Base-by-base conservation (phyloP, 1,140 invertebrate species). In the Pantala flavescens region DNA sequence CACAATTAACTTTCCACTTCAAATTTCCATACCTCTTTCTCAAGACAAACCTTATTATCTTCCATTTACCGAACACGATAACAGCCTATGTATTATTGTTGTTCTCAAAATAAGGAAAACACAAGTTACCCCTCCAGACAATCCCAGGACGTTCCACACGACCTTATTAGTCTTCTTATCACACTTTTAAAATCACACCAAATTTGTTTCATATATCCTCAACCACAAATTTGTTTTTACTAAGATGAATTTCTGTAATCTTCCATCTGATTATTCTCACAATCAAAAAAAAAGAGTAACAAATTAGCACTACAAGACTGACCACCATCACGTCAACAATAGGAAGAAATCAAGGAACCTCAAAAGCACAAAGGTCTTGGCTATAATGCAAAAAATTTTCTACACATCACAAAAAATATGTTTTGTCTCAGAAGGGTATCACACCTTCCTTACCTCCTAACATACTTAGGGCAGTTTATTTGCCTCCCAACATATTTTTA, bases 351-450 rank as follows among this genome's bases (percentile, higher is more conserved):
- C 49, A 63, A 63, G 49, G 49, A 63, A 63, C 49, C 49, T 63
- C 49, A 63, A 63, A 63, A 63, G 49, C 49, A 63, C 49, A 63
- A 36, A 63, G 49, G 49, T 63, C 49, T 63, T 63, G 49, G 49
- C 49, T 63, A 63, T 63, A 63, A 16, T 63, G 49, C 49, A 63
- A 63, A 63, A 63, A 63, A 63, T 16, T 63, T 63, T 21, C 49
- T 63, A 63, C 49, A 63, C 49, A 63, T 63, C 49, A 63, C 49
- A 63, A 63, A 63, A 63, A 63, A 63, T 63, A 63, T 63, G 49
- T 7, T 63, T 63, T 63, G 5, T 63, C 3, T 19, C n/a, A 63
- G 49, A 63, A 63, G 49, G 49, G 5, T 21, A 63, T 63, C 49
- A 63, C 14, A 21, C 49, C 49, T 63, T 63, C 49, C n/a, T 21